A percentile compares a stretch with the other conserved stretches of the same genome.
phyloP scores from a whole-genome alignment of 2,888 invertebrate species.

The Epiblema foenella region DNA sequence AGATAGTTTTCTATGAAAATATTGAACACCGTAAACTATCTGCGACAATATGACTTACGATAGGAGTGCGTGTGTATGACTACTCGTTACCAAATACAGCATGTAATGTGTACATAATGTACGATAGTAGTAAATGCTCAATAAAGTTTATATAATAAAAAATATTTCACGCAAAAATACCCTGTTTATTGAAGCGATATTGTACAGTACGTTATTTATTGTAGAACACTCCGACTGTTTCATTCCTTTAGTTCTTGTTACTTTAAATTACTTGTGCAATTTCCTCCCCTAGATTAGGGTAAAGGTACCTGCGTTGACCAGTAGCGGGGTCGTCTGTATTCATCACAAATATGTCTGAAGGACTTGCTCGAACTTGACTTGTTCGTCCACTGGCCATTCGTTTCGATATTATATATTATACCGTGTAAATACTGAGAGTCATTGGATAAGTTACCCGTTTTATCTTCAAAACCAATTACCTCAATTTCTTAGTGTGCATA shows the following conservation, averaged over 20 bases:
- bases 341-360: slow-evolving; percentile 58
- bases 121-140: slow-evolving; percentile 58
- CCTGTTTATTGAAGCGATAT: slow-evolving; percentile 44
- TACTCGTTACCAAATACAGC: slow-evolving; percentile 70
- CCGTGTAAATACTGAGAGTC: slow-evolving; percentile 80
- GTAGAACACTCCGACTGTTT: slow-evolving; percentile 60
- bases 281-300: slow-evolving; percentile 56
- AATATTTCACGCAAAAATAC: slow-evolving; percentile 49
- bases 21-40: slow-evolving; percentile 64
- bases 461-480: slow-evolving; percentile 83
- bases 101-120: slow-evolving; percentile 60
- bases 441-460: slow-evolving; percentile 83
- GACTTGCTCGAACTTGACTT: background rate
- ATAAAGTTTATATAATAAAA: slow-evolving; percentile 43
- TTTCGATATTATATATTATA: slow-evolving; percentile 52
- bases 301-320: slow-evolving; percentile 64
- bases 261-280: slow-evolving; percentile 42
- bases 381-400: slow-evolving; percentile 48
- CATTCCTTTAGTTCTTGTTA: slow-evolving; percentile 46
- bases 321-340: slow-evolving; percentile 50
- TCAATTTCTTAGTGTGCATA: slow-evolving; percentile 81
- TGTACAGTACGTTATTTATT: slow-evolving; percentile 46
- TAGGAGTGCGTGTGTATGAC: slow-evolving; percentile 59
- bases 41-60: slow-evolving; percentile 49
- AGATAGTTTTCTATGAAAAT: slow-evolving; percentile 73